Conservation (phyloP, 2,888 invertebrate genomes). For the Leptopilina syphax region DNA sequence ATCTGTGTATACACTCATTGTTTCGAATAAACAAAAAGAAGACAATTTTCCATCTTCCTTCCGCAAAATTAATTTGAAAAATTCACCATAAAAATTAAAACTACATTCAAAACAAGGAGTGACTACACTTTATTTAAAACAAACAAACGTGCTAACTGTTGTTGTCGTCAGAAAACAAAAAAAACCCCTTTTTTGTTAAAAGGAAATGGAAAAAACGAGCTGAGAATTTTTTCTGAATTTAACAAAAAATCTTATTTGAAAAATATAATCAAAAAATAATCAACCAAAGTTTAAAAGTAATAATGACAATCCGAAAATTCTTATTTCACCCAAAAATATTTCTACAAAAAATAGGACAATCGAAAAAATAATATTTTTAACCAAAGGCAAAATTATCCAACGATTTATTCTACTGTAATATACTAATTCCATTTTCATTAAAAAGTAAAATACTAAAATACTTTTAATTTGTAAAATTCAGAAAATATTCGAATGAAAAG, state of each 20-base stretch:
- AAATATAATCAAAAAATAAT: neutral
- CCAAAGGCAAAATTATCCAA: neutral
- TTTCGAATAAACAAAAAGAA: neutral
- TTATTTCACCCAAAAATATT: too few species aligned
- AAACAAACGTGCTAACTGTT: conserved; percentile 10
- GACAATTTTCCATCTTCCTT: too few species aligned
- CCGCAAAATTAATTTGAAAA: too few species aligned
- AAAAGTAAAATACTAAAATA: neutral
- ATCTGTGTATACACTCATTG: neutral
- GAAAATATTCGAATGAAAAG: conserved; percentile 4
- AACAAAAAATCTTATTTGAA: neutral
- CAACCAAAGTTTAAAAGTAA: neutral
- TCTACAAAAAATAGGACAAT: neutral
- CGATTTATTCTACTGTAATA: too few species aligned
- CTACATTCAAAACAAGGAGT: neutral
- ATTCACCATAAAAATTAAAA: neutral
- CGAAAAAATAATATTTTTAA: neutral
- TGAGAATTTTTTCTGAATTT: conserved; percentile 21
- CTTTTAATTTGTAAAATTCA: conserved; percentile 1
- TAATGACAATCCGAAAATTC: conserved; percentile 10
- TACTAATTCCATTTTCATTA: neutral
- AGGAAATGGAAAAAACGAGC: neutral
- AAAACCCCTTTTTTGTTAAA: too few species aligned
- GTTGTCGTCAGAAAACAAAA: neutral
- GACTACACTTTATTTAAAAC: neutral